phyloP scores from a whole-genome alignment of 2,888 invertebrate species.

The Norana najaformis region DNA sequence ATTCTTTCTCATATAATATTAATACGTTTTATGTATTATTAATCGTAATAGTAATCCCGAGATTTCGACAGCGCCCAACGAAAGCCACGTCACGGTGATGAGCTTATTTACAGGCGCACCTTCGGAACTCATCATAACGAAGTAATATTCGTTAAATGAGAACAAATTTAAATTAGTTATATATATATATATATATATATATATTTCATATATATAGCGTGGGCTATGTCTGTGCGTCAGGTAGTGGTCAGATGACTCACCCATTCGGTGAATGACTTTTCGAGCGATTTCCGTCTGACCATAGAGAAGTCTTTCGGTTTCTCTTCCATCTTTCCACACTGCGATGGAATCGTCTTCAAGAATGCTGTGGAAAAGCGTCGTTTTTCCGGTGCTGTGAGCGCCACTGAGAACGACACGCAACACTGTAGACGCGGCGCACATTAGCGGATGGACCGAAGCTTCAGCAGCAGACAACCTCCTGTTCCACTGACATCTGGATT shows the following conservation, averaged over 20 bases:
- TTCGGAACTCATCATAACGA: too few relatives aligned
- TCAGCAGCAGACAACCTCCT: background rate
- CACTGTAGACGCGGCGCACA: background rate
- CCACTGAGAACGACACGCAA: background rate
- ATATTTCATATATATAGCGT: too few relatives aligned
- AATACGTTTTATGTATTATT: background rate
- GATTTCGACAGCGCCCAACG: too few relatives aligned
- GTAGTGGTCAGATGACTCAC: background rate
- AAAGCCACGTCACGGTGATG: too few relatives aligned
- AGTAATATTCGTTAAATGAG: too few relatives aligned
- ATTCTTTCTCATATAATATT: background rate
- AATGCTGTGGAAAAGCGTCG: conserved; percentile 1
- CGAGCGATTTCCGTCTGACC: conserved; percentile 7
- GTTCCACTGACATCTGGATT: background rate
- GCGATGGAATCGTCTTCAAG: background rate
- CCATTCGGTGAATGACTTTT: background rate
- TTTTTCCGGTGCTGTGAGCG: conserved; percentile 14
- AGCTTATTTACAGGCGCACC: too few relatives aligned
- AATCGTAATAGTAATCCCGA: too few relatives aligned
- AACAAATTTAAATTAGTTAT: too few relatives aligned
- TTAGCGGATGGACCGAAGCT: background rate
- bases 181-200: too few relatives aligned
- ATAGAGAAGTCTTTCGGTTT: background rate
- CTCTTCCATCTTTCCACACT: background rate
- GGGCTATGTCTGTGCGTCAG: too few relatives aligned